phyloP scores from a whole-genome alignment of 2,888 invertebrate genomes.

The Panzeria rudis region DNA sequence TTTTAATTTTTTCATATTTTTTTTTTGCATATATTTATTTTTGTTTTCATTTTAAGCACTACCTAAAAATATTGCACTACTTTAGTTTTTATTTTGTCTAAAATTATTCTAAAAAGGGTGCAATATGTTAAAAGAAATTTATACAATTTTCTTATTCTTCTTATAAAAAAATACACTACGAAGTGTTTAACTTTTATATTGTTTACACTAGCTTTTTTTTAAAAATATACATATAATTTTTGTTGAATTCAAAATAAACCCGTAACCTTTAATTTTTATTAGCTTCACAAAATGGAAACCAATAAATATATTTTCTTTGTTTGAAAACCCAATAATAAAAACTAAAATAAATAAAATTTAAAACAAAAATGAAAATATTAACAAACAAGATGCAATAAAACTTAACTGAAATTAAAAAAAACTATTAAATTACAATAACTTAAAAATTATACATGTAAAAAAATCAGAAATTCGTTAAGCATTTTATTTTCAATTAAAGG shows the following conservation, averaged over 20 bases:
- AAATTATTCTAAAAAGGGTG: slow-evolving; percentile 7
- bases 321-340: slow-evolving; percentile 41
- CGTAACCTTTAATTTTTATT: slow-evolving; percentile 52
- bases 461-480: slow-evolving; percentile 20
- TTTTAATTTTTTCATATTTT: slow-evolving; percentile 19
- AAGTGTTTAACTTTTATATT: not conserved
- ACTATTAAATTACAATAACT: slow-evolving; percentile 36
- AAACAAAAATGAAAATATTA: slow-evolving; percentile 39
- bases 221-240: not conserved
- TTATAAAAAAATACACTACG: not conserved
- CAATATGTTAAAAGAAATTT: not conserved
- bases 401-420: slow-evolving; percentile 18
- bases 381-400: slow-evolving; percentile 19
- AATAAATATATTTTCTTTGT: not conserved
- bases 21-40: slow-evolving; percentile 8
- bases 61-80: slow-evolving; percentile 68
- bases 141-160: not conserved
- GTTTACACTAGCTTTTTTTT: not conserved
- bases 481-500: not conserved
- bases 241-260: slow-evolving; percentile 32
- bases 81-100: slow-evolving; percentile 15
- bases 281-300: slow-evolving; percentile 50
- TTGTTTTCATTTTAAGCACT: slow-evolving; percentile 53
- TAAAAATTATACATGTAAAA: not conserved
- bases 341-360: slow-evolving; percentile 27